Evolutionary conservation across 1,140 invertebrate species (phyloP).

Genomic region (Sinonovacula constricta): DNA sequence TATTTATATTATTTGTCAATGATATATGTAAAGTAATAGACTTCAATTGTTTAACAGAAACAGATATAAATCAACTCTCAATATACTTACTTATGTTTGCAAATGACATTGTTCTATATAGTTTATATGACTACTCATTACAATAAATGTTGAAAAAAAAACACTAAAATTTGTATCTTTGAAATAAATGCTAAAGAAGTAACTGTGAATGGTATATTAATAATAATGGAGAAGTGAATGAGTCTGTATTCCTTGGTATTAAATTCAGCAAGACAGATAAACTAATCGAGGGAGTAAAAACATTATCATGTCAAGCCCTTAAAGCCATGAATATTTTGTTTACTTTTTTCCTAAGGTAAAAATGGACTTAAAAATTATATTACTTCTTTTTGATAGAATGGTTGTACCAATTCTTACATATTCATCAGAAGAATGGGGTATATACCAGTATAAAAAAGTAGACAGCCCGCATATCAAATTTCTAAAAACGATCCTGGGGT

Average conservation of each 20-base stretch:
- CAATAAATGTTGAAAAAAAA: constrained; percentile 13
- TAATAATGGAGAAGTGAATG: background rate
- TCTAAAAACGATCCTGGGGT: constrained; percentile 20
- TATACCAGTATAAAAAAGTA: constrained; percentile 4
- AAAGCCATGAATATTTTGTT: constrained; percentile 9
- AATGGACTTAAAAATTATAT: constrained; percentile 4
- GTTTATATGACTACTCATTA: constrained; percentile 2
- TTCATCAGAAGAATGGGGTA: constrained; percentile 32
- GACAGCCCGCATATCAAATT: constrained; percentile 29
- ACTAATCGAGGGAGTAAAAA: constrained; percentile 1
- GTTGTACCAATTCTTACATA: constrained; percentile 37
- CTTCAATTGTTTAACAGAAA: constrained; percentile 6
- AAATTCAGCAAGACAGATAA: background rate
- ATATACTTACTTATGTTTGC: constrained; percentile 29
- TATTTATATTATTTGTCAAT: constrained; percentile 38
- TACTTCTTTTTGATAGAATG: constrained; percentile 18
- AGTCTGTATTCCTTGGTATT: constrained; percentile 5
- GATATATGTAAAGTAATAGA: constrained; percentile 22
- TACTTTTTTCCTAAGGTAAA: background rate
- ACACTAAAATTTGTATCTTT: constrained; percentile 22
- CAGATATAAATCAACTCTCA: constrained; percentile 2
- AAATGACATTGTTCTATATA: constrained; percentile 15
- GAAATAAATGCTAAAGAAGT: background rate
- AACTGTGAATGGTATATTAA: background rate
- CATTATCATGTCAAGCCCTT: background rate